Evolutionary conservation across 1,140 invertebrate genomes (phyloP), one percentile per base, ranked within the genome.

Genomic region (Rhyacophila brunnea): DNA sequence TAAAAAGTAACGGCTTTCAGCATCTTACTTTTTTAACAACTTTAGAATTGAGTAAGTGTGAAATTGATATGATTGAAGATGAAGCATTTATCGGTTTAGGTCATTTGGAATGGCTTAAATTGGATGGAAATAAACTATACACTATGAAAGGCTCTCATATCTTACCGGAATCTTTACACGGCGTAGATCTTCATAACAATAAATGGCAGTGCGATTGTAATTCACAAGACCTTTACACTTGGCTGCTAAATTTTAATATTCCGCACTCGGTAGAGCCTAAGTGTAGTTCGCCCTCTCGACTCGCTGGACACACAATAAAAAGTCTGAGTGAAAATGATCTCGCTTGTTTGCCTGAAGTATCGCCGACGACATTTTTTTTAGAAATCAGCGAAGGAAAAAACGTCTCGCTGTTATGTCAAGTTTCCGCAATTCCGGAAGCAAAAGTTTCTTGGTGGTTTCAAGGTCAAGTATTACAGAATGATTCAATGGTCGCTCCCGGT

Each of bases 151-250:
- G 87, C 13, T 74, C 78, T 23, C 80, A 84, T 58, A 85, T 90
- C 57, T 78, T 93, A 34, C 87, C 89, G 1, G 83, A 85, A 53
- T 83, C 81, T 42, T 73, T 95, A 34, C 85, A 90, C 58, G 90
- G 88, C 35, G 81, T 94, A 19, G 86, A 89, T 50, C 75, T 95
- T 18, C 87, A 95, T 68, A 87, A 87, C 67, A 96, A 96, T 79
- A 86, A 89, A 42, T 96, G 93, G 93, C 80, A 85, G 42, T 96
- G 93, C 72, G 90, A 95, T 70, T 96, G 93, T 70, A 82, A 85
- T 50, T 75, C 95, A 42, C 72, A 87, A 36, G 84, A 89, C 62
- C 74, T 95, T 65, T 83, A 91, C 58, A 73, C 79, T 17, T 95
- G 92, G 92, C 78, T 95, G 52, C 75, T 81, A 20, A 83, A 85